Percentiles rank a stretch among this genome's conserved stretches.
These are phyloP conservation scores for Girardinus metallicus DNA, from an alignment of 2,797 vertebrate genomes.

Conservation along the genomic window DNA sequence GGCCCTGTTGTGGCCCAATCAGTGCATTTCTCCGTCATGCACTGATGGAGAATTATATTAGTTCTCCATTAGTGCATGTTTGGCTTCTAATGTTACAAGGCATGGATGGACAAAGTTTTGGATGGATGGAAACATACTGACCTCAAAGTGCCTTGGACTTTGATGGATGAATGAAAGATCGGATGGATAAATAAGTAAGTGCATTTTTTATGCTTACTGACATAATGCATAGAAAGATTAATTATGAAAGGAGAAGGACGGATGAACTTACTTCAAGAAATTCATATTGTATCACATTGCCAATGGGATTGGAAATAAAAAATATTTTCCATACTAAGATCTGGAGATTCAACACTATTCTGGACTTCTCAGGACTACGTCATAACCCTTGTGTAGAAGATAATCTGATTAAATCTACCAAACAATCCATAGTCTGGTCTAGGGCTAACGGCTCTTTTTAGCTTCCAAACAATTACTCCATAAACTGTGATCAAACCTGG, in stretches of 20 bases:
- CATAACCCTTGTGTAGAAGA: background rate
- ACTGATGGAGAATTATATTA: background rate
- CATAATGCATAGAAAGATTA: background rate
- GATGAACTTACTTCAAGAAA: background rate
- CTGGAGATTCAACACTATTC: background rate
- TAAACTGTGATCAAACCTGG: conserved; percentile 81
- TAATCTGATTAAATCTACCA: background rate
- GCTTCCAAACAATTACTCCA: background rate
- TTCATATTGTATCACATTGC: background rate
- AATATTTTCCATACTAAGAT: background rate
- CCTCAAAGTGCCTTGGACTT: no score
- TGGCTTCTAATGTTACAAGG: background rate
- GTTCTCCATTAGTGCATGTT: background rate
- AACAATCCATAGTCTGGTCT: background rate
- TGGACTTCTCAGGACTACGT: background rate
- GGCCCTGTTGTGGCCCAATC: background rate
- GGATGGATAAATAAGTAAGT: background rate
- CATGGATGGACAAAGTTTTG: background rate
- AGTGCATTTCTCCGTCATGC: no score
- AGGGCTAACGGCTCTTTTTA: background rate
- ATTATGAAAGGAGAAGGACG: background rate
- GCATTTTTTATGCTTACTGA: background rate
- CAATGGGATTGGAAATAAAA: background rate
- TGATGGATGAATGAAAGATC: background rate
- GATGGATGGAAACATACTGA: background rate